phyloP scores from a whole-genome alignment of 2,888 invertebrate species.

The Pandemis heparana region DNA sequence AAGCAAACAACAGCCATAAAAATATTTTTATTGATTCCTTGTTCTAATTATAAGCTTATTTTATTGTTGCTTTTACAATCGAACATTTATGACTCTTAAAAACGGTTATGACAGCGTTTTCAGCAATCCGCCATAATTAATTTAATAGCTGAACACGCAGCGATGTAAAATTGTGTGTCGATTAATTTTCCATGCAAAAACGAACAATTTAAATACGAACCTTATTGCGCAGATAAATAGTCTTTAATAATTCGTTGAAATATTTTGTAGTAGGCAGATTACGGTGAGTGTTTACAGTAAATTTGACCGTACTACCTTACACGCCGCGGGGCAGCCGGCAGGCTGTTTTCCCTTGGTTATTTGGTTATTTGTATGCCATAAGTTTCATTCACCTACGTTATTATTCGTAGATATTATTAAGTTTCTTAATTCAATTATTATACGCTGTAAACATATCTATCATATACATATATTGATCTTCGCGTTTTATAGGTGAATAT shows the following conservation, averaged over 20 bases:
- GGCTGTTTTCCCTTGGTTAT: neutral
- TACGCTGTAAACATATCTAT: too few species aligned
- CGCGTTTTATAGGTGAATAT: too few species aligned
- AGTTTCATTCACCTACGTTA: too few species aligned
- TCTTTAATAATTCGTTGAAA: constrained; percentile 22
- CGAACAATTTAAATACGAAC: constrained; percentile 35
- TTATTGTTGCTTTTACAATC: constrained; percentile 33
- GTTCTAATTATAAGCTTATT: constrained; percentile 34
- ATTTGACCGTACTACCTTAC: neutral
- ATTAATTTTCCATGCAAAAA: constrained; percentile 42
- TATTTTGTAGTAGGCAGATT: constrained; percentile 14
- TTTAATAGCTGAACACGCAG: constrained; percentile 42
- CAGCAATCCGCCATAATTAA: constrained; percentile 40
- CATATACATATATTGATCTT: too few species aligned
- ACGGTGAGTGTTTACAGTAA: constrained; percentile 9
- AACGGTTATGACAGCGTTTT: constrained; percentile 38
- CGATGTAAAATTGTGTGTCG: constrained; percentile 35
- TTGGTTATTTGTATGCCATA: neutral
- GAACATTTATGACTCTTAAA: constrained; percentile 40
- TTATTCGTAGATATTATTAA: too few species aligned
- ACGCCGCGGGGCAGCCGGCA: constrained; percentile 2
- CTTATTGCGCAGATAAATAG: constrained; percentile 31
- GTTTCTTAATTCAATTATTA: too few species aligned
- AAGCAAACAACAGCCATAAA: constrained; percentile 14
- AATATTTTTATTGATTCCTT: constrained; percentile 31